Base-by-base conservation (phyloP, 2,888 invertebrate genomes). In the Drosophila nigritarsus region DNA sequence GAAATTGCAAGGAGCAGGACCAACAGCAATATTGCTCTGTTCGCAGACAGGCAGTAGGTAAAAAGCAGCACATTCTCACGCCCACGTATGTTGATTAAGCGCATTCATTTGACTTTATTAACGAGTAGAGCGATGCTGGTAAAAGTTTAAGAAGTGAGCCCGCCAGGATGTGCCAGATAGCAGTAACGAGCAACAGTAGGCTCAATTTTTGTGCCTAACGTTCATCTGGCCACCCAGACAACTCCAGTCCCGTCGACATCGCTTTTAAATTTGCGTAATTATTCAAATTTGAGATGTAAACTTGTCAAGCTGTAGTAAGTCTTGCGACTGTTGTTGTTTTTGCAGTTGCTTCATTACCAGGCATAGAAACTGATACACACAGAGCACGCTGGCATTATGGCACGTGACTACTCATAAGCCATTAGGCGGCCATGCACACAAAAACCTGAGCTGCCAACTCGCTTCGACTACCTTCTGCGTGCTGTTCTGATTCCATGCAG, bases 101-200 rank as follows among this genome's bases (percentile, higher is more conserved):
- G 87, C 89, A 85, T 89, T 85, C 89, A 89, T 87, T 85, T 87
- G 87, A 89, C 84, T 89, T 87, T 85, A 85, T 85, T 85, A 85
- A 87, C 77, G 70, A 53, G 72, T 69, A 53, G 58, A 67, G 64
- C 60, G 30, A 45, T 34, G 24, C 63, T 63, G 65, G 59, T 27
- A 65, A 80, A 83, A 83, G 81, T 78, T 83, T 71, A 49, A 73
- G 75, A 80, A 24, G 13, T 24, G 20, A 50, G 55, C 34, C 40
- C 29, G 34, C 49, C 55, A 49, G 68, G 38, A 48, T 54, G 68
- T 65, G 55, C 70, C 53, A 68, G 54, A 66, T 42, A 51, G 48
- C 73, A 54, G 49, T 53, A 54, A 56, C 29, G 38, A 63, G 29
- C 32, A 18, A n/a, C 48, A 27, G 64, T 36, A 53, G 71, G 51